A percentile compares a stretch with the other conserved stretches of the same genome.
Evolutionary conservation across 2,888 invertebrate species (phyloP).

Genomic region (Morpho achilles): DNA sequence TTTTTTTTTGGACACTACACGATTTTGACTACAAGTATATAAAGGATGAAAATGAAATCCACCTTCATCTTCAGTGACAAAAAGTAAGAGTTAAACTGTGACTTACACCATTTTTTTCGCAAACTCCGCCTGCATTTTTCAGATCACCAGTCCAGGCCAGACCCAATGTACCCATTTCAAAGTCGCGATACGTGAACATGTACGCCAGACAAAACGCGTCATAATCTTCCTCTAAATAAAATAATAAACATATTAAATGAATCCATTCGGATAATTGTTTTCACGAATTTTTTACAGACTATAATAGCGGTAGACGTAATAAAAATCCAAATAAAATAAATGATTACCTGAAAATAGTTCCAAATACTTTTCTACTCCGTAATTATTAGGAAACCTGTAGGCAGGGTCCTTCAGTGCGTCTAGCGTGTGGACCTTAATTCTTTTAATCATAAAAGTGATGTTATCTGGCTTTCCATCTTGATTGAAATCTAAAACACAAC

Average conservation of each 20-base stretch:
- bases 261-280: too few species aligned
- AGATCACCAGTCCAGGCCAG: conserved; percentile 98
- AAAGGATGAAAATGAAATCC: too few species aligned
- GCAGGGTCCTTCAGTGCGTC: conserved; percentile 91
- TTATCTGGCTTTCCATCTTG: conserved; percentile 94
- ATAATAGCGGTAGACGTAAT: too few species aligned
- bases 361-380: conserved; percentile 98
- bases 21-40: too few species aligned
- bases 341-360: conserved; percentile 94
- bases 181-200: conserved; percentile 98
- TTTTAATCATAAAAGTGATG: conserved; percentile 97
- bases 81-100: neutral
- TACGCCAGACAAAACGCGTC: conserved; percentile 99
- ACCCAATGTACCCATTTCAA: conserved; percentile 97
- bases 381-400: conserved; percentile 95
- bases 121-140: conserved; percentile 98
- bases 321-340: conserved; percentile 8
- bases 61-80: too few species aligned
- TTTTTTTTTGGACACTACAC: too few species aligned
- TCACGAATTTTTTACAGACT: too few species aligned
- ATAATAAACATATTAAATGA: neutral
- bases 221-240: conserved; percentile 94
- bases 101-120: conserved; percentile 96
- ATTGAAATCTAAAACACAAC: conserved; percentile 87
- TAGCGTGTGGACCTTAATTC: conserved; percentile 94